A percentile compares a stretch with the other conserved stretches of the same genome.
phyloP scores from a whole-genome alignment of 2,113 vertebrate genomes.

The Lipotes vexillifer region DNA sequence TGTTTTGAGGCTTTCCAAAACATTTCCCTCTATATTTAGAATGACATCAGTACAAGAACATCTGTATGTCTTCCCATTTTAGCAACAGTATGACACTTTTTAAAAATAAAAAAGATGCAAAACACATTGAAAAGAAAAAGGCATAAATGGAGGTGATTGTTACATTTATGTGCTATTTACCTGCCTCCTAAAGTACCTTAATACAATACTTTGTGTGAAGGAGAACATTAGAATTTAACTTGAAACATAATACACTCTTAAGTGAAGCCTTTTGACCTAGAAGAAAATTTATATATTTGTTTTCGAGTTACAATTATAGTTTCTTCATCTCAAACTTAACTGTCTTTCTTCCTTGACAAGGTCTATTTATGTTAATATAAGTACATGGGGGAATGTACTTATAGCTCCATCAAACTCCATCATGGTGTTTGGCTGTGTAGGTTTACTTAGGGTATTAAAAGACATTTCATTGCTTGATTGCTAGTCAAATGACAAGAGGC shows the following conservation, averaged over 20 bases:
- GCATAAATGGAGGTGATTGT: background rate
- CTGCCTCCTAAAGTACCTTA: background rate
- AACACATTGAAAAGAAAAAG: background rate
- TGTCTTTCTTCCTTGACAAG: background rate
- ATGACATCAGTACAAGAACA: constrained; percentile 32
- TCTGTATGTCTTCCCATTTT: constrained; percentile 48
- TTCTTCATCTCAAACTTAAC: background rate
- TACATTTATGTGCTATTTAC: background rate
- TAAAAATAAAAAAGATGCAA: background rate
- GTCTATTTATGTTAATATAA: background rate
- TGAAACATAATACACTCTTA: background rate
- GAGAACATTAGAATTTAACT: background rate
- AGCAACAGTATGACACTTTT: constrained; percentile 18
- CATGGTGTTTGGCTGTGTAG: background rate
- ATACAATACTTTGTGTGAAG: background rate
- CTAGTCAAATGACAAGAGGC: background rate
- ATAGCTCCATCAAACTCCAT: background rate
- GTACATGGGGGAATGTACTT: background rate
- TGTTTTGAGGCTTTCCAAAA: background rate
- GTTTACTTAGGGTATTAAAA: background rate
- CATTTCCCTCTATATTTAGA: background rate
- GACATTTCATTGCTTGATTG: background rate
- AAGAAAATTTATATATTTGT: background rate
- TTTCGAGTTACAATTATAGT: background rate
- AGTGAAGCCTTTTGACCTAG: background rate